Conservation (phyloP, 2,797 vertebrate genomes). For the Poecilia velifera region DNA sequence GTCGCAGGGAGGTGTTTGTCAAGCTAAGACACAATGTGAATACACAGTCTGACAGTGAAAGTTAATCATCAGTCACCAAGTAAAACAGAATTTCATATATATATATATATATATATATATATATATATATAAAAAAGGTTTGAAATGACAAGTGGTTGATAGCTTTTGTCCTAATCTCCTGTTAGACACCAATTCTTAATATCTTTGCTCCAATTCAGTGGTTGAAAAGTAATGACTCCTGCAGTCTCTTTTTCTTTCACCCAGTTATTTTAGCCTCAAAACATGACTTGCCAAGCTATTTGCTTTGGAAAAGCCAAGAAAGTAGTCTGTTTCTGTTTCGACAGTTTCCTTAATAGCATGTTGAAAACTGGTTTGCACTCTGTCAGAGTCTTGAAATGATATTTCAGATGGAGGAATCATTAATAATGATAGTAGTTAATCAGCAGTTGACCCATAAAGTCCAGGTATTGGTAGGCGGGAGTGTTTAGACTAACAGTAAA, state of each 20-base stretch:
- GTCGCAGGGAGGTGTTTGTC: slow-evolving; percentile 36
- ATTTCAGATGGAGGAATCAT: slow-evolving; percentile 68
- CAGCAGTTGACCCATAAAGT: slow-evolving; percentile 70
- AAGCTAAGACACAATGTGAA: slow-evolving; percentile 28
- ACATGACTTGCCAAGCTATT: slow-evolving; percentile 48
- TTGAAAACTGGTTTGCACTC: slow-evolving; percentile 58
- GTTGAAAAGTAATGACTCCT: slow-evolving; percentile 63
- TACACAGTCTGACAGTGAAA: slow-evolving; percentile 29
- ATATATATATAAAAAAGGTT: too few relatives aligned
- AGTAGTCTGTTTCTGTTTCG: slow-evolving; percentile 50
- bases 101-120: too few relatives aligned
- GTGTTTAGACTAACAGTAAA: slow-evolving; percentile 62
- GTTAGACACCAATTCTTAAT: slow-evolving; percentile 61
- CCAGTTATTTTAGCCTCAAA: slow-evolving; percentile 51
- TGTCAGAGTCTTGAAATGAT: slow-evolving; percentile 67
- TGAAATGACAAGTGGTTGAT: slow-evolving; percentile 65
- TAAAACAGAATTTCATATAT: slow-evolving; percentile 22
- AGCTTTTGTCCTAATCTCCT: slow-evolving; percentile 56
- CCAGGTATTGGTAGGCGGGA: slow-evolving; percentile 61
- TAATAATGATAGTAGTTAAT: slow-evolving; percentile 69
- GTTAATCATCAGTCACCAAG: slow-evolving; percentile 40
- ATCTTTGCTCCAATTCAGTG: slow-evolving; percentile 57
- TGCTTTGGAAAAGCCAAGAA: slow-evolving; percentile 38
- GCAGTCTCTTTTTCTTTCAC: slow-evolving; percentile 47
- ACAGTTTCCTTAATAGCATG: slow-evolving; percentile 56